Conservation (phyloP, 2,888 invertebrate species). For the Priocnemis perturbator region DNA sequence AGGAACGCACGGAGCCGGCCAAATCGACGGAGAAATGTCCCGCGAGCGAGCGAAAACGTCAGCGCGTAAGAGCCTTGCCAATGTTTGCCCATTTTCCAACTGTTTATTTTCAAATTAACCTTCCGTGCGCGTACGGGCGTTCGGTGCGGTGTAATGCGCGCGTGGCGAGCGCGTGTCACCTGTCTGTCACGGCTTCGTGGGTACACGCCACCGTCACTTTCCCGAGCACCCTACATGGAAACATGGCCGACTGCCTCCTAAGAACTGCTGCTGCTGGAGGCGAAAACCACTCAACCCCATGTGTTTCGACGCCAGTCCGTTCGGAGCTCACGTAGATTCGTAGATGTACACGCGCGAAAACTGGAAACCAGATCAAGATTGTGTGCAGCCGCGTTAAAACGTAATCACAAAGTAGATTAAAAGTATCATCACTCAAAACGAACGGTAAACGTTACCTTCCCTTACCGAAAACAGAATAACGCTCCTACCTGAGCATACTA, state of each 20-base stretch:
- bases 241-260: constrained; percentile 66
- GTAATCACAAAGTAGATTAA: no score
- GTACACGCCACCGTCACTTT: constrained; percentile 56
- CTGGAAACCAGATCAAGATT: neutral
- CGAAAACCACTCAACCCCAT: constrained; percentile 27
- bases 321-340: neutral
- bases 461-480: no score
- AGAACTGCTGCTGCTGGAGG: constrained; percentile 60
- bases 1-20: no score
- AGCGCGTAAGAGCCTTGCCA: constrained; percentile 47
- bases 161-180: constrained; percentile 74
- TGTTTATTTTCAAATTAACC: constrained; percentile 59
- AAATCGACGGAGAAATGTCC: no score
- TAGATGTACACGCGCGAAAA: neutral
- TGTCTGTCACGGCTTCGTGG: constrained; percentile 71
- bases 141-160: constrained; percentile 48
- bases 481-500: no score
- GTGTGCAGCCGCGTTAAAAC: no score
- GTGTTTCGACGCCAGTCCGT: constrained; percentile 3
- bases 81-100: constrained; percentile 59
- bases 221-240: constrained; percentile 63
- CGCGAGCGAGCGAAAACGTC: constrained; percentile 19
- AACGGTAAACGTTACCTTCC: no score
- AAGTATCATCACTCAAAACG: no score
- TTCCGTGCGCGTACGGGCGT: constrained; percentile 19